These are phyloP conservation scores for Choreutis nemorana DNA, from an alignment of 2,888 invertebrate genomes.

Conservation along the genomic window DNA sequence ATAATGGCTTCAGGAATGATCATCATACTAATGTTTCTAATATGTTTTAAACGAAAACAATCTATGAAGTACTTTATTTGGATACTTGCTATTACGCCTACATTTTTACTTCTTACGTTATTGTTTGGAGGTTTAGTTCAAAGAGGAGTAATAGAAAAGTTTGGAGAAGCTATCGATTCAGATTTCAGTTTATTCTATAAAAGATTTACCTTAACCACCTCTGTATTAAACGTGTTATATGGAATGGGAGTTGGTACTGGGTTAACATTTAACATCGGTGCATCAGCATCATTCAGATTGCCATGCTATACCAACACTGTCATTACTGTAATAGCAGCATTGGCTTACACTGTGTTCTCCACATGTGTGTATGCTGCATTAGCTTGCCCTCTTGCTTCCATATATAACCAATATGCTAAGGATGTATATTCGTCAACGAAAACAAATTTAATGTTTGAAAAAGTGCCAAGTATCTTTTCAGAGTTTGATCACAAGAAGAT, in stretches of 20 bases:
- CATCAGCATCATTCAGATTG: conserved; percentile 30
- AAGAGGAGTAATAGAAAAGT: conserved; percentile 36
- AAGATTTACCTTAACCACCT: conserved; percentile 17
- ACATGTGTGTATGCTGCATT: conserved; percentile 30
- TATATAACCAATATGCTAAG: conserved; percentile 18
- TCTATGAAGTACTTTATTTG: conserved; percentile 25
- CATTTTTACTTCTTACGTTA: conserved; percentile 22
- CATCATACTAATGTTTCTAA: conserved; percentile 22
- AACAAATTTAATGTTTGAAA: conserved; percentile 32
- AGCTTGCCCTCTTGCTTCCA: conserved; percentile 36
- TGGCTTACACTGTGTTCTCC: conserved; percentile 20
- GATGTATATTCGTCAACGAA: conserved; percentile 17
- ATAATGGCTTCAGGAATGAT: conserved; percentile 32
- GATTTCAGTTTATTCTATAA: conserved; percentile 23
- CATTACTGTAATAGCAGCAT: conserved; percentile 22
- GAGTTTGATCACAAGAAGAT: conserved; percentile 22
- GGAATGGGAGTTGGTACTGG: conserved; percentile 36
- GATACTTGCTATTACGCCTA: conserved; percentile 23
- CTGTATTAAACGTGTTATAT: conserved; percentile 24
- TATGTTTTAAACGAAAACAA: conserved; percentile 26
- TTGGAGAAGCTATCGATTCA: conserved; percentile 29
- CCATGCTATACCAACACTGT: conserved; percentile 41
- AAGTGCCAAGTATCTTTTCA: conserved; percentile 31
- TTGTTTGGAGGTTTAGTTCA: conserved; percentile 44
- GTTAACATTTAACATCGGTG: conserved; percentile 27